Evolutionary conservation across 2,113 vertebrate genomes (phyloP).

Genomic region (Danio rerio): DNA sequence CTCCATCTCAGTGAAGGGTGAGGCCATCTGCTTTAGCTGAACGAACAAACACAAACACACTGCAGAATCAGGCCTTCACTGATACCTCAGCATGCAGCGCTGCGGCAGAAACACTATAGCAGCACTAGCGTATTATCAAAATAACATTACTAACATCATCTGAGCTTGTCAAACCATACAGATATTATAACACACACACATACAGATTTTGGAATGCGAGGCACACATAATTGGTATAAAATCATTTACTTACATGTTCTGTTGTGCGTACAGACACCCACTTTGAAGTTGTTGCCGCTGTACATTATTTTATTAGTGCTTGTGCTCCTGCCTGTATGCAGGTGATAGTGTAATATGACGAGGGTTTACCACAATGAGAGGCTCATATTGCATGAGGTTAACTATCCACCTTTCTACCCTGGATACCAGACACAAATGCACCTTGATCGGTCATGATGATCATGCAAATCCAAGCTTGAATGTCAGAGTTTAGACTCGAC

Average conservation of each 20-base stretch:
- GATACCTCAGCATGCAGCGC: background rate
- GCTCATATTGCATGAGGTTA: constrained; percentile 50
- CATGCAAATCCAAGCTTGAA: constrained; percentile 31
- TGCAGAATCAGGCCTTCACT: background rate
- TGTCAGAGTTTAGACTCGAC: background rate
- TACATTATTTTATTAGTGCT: background rate
- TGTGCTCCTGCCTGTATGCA: constrained; percentile 19
- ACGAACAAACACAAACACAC: constrained; percentile 45
- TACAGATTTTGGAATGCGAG: background rate
- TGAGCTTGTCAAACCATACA: background rate
- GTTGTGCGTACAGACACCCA: background rate
- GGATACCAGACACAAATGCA: constrained; percentile 45
- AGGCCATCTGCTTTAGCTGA: constrained; percentile 60
- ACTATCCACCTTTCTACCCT: constrained; percentile 38
- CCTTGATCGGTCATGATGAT: constrained; percentile 25
- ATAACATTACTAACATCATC: background rate
- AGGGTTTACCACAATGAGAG: constrained; percentile 37
- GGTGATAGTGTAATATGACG: constrained; percentile 45
- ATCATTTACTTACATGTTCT: background rate
- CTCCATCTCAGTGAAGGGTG: constrained; percentile 68
- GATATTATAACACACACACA: background rate
- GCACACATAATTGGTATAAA: background rate
- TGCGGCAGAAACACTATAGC: background rate
- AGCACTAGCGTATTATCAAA: background rate
- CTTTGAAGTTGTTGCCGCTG: background rate